These are phyloP conservation scores for Podabrus alpinus DNA, from an alignment of 2,888 invertebrate genomes.

Conservation along the genomic window DNA sequence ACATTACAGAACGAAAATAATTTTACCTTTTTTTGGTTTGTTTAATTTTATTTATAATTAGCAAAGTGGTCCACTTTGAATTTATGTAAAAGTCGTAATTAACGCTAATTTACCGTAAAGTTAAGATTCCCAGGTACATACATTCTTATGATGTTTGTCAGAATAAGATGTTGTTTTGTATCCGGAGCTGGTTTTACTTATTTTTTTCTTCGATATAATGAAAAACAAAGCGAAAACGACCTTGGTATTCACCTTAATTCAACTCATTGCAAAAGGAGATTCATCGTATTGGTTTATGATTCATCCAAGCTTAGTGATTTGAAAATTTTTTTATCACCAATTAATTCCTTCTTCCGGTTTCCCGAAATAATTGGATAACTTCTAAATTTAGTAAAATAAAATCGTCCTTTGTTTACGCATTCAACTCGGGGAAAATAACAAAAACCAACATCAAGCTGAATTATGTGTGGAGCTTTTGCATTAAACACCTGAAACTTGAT, in stretches of 20 bases:
- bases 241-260: constrained; percentile 22
- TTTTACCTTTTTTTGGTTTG: background rate
- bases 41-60: background rate
- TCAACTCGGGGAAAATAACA: background rate
- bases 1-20: background rate
- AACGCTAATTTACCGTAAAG: constrained; percentile 22
- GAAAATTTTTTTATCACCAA: background rate
- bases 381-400: background rate
- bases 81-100: background rate
- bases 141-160: constrained; percentile 24
- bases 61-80: background rate
- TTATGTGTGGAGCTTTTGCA: background rate
- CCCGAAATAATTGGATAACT: background rate
- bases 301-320: constrained; percentile 5
- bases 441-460: background rate
- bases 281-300: constrained; percentile 18
- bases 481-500: background rate
- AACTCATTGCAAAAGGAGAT: constrained; percentile 16
- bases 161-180: constrained; percentile 23
- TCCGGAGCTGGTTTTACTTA: constrained; percentile 25
- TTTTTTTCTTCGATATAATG: constrained; percentile 8
- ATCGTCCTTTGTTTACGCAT: background rate
- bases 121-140: background rate
- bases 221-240: constrained; percentile 28
- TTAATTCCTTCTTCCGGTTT: background rate